Evolutionary conservation across 2,113 vertebrate species (phyloP).

Genomic region (Lepus europaeus): DNA sequence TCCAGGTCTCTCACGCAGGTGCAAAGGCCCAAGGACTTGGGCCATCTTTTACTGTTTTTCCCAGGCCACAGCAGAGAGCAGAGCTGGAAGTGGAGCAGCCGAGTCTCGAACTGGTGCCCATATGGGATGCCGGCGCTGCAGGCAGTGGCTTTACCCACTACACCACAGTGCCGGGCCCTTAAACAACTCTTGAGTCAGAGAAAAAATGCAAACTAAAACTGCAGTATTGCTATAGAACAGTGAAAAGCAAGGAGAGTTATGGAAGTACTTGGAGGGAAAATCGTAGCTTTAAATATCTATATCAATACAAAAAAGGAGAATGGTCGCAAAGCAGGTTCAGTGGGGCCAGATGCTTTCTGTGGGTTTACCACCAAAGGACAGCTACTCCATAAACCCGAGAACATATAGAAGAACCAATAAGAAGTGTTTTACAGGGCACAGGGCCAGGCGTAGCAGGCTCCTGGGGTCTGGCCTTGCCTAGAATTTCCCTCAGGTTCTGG

Average conservation of each 20-base stretch:
- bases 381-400: not conserved
- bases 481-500: not conserved
- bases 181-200: conserved; percentile 10
- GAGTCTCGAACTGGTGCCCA: too few species aligned
- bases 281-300: not conserved
- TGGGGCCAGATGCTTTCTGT: not conserved
- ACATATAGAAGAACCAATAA: not conserved
- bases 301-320: not conserved
- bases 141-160: too few species aligned
- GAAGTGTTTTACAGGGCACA: not conserved
- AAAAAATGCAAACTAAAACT: not conserved
- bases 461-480: not conserved
- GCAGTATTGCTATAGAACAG: not conserved
- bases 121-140: too few species aligned
- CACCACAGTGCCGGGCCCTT: too few species aligned
- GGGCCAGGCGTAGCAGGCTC: not conserved
- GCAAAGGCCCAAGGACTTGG: too few species aligned
- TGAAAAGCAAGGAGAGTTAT: not conserved
- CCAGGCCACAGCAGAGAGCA: too few species aligned
- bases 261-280: not conserved
- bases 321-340: not conserved
- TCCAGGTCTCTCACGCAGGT: too few species aligned
- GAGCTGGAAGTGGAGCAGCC: too few species aligned
- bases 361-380: not conserved
- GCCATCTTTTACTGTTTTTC: too few species aligned